Percentiles rank a stretch among this genome's conserved stretches.
These are phyloP conservation scores for Heterodera schachtii DNA, from an alignment of 1,140 invertebrate species.

Conservation along the genomic window DNA sequence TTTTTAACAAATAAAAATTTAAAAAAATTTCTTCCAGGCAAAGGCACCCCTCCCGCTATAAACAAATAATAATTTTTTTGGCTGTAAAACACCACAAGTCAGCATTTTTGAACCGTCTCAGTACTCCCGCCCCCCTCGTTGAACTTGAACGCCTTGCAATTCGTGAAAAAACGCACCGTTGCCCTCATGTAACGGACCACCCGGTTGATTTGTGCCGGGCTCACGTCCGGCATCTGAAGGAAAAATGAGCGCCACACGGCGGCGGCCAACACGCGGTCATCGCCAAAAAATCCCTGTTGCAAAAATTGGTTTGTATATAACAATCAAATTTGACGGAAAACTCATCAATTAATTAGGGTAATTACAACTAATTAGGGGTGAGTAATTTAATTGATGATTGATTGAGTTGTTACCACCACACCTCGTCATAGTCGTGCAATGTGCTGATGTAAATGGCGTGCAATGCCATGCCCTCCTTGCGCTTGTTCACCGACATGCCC, in stretches of 20 bases:
- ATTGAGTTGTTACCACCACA: not conserved
- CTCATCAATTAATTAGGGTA: not conserved
- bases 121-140: too few species aligned
- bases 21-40: too few species aligned
- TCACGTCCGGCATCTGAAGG: conserved; percentile 16
- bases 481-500: conserved; percentile 21
- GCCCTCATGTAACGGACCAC: conserved; percentile 43
- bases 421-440: conserved; percentile 50
- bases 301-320: too few species aligned
- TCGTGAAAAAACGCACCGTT: conserved; percentile 30
- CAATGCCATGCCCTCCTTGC: conserved; percentile 22
- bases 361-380: too few species aligned
- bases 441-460: conserved; percentile 45
- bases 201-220: conserved; percentile 36
- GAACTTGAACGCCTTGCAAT: too few species aligned
- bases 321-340: too few species aligned
- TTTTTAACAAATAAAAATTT: too few species aligned
- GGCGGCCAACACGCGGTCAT: conserved; percentile 33
- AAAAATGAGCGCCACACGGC: conserved; percentile 47
- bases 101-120: too few species aligned
- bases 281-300: conserved; percentile 45
- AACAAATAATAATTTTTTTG: too few species aligned
- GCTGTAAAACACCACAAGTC: too few species aligned
- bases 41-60: too few species aligned
- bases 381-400: not conserved